Base-by-base conservation (phyloP, 1,140 invertebrate genomes). In the Lordiphosa stackelbergi region DNA sequence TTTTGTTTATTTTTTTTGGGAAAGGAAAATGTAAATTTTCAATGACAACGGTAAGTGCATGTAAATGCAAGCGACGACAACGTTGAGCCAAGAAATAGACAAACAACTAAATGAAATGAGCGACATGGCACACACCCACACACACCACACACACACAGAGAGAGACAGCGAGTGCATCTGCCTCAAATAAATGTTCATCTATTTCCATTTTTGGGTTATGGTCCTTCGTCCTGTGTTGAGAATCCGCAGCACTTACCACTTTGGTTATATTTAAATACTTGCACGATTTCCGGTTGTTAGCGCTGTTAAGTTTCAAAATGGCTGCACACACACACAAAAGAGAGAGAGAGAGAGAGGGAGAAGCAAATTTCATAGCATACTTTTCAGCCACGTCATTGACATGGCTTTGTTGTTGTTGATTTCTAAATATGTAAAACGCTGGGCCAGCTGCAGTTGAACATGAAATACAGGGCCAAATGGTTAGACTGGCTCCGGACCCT, bases 31-130 rank as follows among this genome's bases (percentile, higher is more conserved):
- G 68, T 75, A 72, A 58, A 81, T 75, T 58, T 81, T 72, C 75
- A 81, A 81, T 81, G 75, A 83, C 75, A 81, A 69, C 72, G 72
- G 63, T 81, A 81, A 81, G 75, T 83, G 75, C 77, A 81, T 81
- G 77, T 83, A 79, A 79, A 79, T 81, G 77, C 73, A 71, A 55
- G 12, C 16, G 16, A 16, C 8, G 7, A n/a, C 0, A 35, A 13
- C 11, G 22, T 47, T 22, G 12, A 16, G 10, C 11, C 8, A 16
- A 19, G 37, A 35, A 24, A 11, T 11, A 46, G 16, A 52, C 16
- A 38, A 46, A 37, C 48, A 60, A 37, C 56, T 38, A 48, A 61
- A 56, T 49, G 35, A 37, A 70, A 45, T 60, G 58, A 62, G 46
- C 28, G 56, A 46, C 38, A 65, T 54, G 55, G 48, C 48, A 49